Base-by-base conservation (phyloP, 1,140 invertebrate species). In the Aporrectodea caliginosa region DNA sequence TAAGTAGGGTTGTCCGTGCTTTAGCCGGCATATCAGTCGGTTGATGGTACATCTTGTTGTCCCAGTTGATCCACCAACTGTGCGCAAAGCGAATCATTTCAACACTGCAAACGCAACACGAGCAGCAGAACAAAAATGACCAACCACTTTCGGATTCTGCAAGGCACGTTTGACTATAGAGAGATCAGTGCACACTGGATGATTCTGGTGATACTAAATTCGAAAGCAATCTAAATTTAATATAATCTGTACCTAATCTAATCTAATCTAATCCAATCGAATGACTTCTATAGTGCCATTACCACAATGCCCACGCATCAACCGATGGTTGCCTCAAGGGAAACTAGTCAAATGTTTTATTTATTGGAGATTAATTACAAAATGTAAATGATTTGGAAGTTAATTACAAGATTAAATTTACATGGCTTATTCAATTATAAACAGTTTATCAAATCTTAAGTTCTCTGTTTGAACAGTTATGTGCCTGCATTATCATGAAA, bases 51-150 rank as follows among this genome's bases (percentile, higher is more conserved):
- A 99, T 89, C 73, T 95, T 92, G 1, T 92, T 88, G 87, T 98
- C 96, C 84, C 95, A 92, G 83, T 96, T 93, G 79, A 98, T 98
- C 86, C 97, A 95, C 88, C 94, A 98, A 27, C 98, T 93, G 90
- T 99, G 85, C 34, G 95, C 97, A 80, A 99, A 95, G 85, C 98
- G 93, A 86, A 99, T 98, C 74, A 99, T 95, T 91, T 94, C 93
- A 35, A 94, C 93, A 89, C 92, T 93, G 86, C 31, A 89, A 89
- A 35, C n/a, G n/a, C 73, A 30, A 71, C 31, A 29, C 27, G 31
- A 2, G 27, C 27, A 29, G 31, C 27, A 2, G 27, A 70, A 30
- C 14, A 70, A 33, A 89, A 89, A 35, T 1, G 27, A 30, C 31
- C 27, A 70, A 70, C 69, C 27, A 70, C 31, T 1, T 29, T 1